phyloP scores from a whole-genome alignment of 2,888 invertebrate genomes.

The Cosmia pyralina region DNA sequence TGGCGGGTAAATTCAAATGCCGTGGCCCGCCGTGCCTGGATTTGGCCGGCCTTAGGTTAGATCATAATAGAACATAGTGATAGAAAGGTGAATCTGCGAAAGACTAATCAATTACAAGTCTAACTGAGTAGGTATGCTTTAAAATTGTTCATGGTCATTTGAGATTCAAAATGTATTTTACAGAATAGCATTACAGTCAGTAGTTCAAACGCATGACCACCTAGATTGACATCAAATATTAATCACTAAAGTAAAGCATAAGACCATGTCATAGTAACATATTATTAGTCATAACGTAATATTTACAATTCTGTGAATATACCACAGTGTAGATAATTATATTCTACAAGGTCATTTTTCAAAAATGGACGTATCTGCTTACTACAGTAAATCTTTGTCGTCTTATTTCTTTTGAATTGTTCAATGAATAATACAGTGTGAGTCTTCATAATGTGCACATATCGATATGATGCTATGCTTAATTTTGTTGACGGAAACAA shows the following conservation, averaged over 20 bases:
- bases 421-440: background rate
- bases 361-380: slow-evolving; percentile 9
- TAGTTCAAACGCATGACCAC: background rate
- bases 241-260: slow-evolving; percentile 6
- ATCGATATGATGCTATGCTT: no score
- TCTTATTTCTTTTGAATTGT: background rate
- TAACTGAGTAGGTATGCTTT: background rate
- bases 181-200: slow-evolving; percentile 23
- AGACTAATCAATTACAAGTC: background rate
- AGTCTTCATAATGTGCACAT: no score
- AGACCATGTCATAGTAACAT: background rate
- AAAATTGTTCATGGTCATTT: background rate
- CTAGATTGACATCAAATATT: slow-evolving; percentile 6
- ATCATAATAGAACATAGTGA: background rate
- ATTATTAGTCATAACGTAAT: background rate
- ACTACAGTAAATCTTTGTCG: background rate
- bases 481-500: no score
- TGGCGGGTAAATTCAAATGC: no score
- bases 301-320: slow-evolving; percentile 16
- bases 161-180: background rate
- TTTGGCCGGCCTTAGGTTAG: no score
- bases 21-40: no score
- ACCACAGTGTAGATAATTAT: background rate
- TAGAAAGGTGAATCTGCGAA: background rate
- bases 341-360: background rate